Evolutionary conservation across 2,888 invertebrate genomes (phyloP).

Genomic region (Aphrophora alni): DNA sequence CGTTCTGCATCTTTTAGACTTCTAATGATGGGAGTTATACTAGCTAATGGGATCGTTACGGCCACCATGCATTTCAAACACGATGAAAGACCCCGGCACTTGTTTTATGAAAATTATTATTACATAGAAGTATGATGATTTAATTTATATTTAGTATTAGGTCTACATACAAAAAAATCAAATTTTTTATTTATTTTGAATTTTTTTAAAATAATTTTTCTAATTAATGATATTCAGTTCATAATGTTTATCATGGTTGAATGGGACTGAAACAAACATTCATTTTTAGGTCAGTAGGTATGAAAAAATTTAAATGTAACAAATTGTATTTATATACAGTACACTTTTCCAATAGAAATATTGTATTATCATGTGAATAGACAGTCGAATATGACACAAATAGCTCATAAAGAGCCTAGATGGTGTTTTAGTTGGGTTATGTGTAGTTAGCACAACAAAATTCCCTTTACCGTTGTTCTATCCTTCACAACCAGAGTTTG

Average conservation of each 20-base stretch:
- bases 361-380: too few relatives aligned
- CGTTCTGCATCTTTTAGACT: slow-evolving; percentile 92
- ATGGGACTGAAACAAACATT: too few relatives aligned
- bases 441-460: too few relatives aligned
- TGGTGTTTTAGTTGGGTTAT: too few relatives aligned
- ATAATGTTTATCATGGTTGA: neutral
- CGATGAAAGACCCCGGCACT: slow-evolving; percentile 80
- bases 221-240: neutral
- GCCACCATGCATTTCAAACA: slow-evolving; percentile 96
- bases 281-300: too few relatives aligned
- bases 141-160: neutral
- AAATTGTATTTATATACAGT: too few relatives aligned
- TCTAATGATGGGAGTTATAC: slow-evolving; percentile 91
- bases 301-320: too few relatives aligned
- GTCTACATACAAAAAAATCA: neutral
- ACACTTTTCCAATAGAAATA: too few relatives aligned
- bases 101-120: slow-evolving; percentile 90
- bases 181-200: neutral
- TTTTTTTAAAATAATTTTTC: neutral
- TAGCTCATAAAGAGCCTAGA: too few relatives aligned
- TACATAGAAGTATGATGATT: slow-evolving; percentile 76
- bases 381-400: too few relatives aligned
- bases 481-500: too few relatives aligned
- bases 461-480: too few relatives aligned
- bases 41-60: slow-evolving; percentile 95